Conservation (phyloP, 1,140 invertebrate species). For the Heliconius melpomene region DNA sequence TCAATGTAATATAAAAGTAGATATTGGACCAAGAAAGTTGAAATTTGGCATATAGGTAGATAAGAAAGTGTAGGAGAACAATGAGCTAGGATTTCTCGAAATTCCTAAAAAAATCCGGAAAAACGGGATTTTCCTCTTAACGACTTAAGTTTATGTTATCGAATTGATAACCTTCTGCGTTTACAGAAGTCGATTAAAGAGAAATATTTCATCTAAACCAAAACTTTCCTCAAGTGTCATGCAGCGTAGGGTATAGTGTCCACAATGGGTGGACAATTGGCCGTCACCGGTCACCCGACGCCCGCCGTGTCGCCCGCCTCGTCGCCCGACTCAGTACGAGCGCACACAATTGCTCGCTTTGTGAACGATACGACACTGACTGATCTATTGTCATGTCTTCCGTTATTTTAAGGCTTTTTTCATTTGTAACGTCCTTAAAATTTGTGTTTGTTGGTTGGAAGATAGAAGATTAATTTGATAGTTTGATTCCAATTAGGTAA, state of each 20-base stretch:
- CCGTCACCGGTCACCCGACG: neutral
- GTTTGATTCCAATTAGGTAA: neutral
- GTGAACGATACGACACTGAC: neutral
- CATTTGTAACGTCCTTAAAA: neutral
- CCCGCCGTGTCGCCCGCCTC: neutral
- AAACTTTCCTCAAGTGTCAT: neutral
- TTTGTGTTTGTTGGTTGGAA: neutral
- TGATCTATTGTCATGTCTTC: slow-evolving; percentile 3
- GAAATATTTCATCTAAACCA: neutral
- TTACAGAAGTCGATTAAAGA: too few relatives aligned
- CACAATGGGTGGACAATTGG: neutral
- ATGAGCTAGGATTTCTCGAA: too few relatives aligned
- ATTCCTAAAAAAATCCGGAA: too few relatives aligned
- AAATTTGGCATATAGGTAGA: too few relatives aligned
- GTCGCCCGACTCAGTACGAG: neutral
- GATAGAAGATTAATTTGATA: neutral
- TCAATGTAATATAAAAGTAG: too few relatives aligned
- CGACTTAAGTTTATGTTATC: too few relatives aligned
- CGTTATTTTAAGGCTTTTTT: slow-evolving; percentile 9
- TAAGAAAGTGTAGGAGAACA: too few relatives aligned
- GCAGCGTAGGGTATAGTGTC: neutral
- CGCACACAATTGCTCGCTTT: neutral
- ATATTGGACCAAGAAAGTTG: too few relatives aligned
- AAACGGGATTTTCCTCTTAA: too few relatives aligned
- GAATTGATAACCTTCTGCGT: too few relatives aligned